These are phyloP conservation scores for Teleogryllus occipitalis DNA, from an alignment of 1,140 invertebrate genomes.

Conservation along the genomic window DNA sequence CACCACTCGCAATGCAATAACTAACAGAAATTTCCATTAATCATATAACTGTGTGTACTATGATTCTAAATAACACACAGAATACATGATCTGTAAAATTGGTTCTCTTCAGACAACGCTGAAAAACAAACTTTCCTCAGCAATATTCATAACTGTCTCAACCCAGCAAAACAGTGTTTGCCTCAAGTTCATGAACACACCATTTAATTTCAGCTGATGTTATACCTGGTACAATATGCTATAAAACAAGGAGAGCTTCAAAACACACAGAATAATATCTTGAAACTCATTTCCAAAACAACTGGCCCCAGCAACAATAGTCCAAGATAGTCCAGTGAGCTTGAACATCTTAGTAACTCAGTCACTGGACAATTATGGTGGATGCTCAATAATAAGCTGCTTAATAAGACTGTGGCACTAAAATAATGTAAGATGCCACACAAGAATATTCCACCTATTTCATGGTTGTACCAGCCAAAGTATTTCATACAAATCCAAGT, in stretches of 20 bases:
- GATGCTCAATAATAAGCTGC: background rate
- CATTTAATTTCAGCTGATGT: too few species aligned
- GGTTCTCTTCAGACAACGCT: too few species aligned
- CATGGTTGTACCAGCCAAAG: background rate
- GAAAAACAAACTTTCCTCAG: too few species aligned
- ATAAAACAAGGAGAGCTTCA: background rate
- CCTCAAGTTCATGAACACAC: too few species aligned
- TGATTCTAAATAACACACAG: background rate
- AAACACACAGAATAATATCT: background rate
- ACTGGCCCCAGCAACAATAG: background rate
- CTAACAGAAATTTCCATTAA: background rate
- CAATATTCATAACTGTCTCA: too few species aligned
- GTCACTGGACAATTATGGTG: background rate
- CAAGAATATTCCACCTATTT: background rate
- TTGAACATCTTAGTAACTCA: background rate
- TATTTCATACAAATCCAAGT: background rate
- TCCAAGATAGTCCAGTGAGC: background rate
- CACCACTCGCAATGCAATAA: background rate
- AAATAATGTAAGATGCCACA: background rate
- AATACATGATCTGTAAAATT: background rate
- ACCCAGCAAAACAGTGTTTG: too few species aligned
- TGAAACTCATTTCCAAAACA: background rate
- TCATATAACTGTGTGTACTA: background rate
- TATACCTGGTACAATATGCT: background rate
- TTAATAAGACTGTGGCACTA: background rate